These are phyloP conservation scores for Myzus persicae DNA, from an alignment of 1,140 invertebrate species.

Conservation along the genomic window DNA sequence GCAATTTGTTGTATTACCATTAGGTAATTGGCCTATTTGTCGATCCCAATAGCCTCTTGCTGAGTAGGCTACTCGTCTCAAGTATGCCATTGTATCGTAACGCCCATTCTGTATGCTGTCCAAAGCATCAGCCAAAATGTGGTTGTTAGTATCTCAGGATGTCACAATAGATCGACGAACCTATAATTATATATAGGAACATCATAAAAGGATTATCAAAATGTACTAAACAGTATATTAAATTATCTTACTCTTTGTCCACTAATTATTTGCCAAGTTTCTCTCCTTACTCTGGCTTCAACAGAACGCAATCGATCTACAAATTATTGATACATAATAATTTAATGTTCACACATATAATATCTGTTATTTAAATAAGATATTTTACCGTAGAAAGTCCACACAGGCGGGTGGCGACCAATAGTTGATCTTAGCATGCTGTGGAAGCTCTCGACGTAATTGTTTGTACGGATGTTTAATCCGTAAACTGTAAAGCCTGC, in stretches of 20 bases:
- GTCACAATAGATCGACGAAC: background rate
- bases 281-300: background rate
- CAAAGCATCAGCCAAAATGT: background rate
- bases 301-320: constrained; percentile 6
- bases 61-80: background rate
- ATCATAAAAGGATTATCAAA: background rate
- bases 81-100: background rate
- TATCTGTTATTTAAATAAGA: background rate
- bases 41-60: background rate
- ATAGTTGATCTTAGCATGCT: background rate
- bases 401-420: background rate
- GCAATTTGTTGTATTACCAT: background rate
- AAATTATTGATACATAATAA: background rate
- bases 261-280: background rate
- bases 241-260: background rate
- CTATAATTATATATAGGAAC: background rate
- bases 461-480: background rate
- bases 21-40: background rate
- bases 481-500: background rate
- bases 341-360: background rate
- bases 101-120: background rate
- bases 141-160: background rate
- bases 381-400: constrained; percentile 13
- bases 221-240: background rate
- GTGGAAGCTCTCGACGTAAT: background rate